Evolutionary conservation across 2,888 invertebrate genomes (phyloP).

Genomic region (Ditula angustiorana): DNA sequence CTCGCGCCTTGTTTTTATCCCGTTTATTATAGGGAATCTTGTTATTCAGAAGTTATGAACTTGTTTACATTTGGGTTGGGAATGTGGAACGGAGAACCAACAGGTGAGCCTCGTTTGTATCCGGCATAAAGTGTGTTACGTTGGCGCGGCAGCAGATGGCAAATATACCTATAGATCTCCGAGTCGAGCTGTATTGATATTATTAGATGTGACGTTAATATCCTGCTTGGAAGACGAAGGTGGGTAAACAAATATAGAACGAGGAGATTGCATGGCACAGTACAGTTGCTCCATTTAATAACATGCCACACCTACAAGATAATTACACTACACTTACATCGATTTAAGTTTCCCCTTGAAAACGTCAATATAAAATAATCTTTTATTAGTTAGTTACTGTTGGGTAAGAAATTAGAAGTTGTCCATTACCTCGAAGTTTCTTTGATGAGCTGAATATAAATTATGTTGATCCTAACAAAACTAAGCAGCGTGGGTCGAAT

Average conservation of each 20-base stretch:
- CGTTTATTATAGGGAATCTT: slow-evolving; percentile 52
- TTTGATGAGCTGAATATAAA: slow-evolving; percentile 30
- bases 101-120: slow-evolving; percentile 43
- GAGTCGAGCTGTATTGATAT: not conserved
- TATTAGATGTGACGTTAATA: not conserved
- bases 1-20: slow-evolving; percentile 49
- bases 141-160: not conserved
- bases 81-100: slow-evolving; percentile 43
- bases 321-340: no score
- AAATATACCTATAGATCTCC: not conserved
- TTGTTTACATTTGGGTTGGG: slow-evolving; percentile 55
- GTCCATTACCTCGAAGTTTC: slow-evolving; percentile 12
- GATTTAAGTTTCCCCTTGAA: not conserved
- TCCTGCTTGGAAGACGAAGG: not conserved
- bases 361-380: not conserved
- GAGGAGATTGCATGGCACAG: not conserved
- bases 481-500: slow-evolving; percentile 26
- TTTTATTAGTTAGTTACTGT: slow-evolving; percentile 11
- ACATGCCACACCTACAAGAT: no score
- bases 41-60: slow-evolving; percentile 59
- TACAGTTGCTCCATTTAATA: not conserved
- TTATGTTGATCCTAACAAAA: slow-evolving; percentile 30
- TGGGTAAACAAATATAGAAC: not conserved
- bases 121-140: not conserved
- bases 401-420: slow-evolving; percentile 28